Evolutionary conservation across 2,888 invertebrate genomes (phyloP), one percentile per base, ranked within the genome.

Genomic region (Pterostichus madidus): DNA sequence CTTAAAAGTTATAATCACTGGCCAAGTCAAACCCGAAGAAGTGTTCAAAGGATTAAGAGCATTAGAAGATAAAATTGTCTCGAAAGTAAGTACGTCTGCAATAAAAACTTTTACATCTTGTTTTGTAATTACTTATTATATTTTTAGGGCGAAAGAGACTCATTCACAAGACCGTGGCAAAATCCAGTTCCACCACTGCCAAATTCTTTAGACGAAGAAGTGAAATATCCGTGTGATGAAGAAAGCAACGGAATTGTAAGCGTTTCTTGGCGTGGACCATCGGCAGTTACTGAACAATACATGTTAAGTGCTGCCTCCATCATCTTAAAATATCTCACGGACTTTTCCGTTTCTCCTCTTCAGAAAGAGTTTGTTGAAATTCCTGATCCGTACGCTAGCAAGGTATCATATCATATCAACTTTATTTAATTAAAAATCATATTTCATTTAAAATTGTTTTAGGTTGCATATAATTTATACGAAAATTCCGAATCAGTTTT

Each of bases 331-430:
- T 98, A 97, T 89, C 90, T 98, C 81, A 95, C 96, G 10, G 96
- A 97, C 86, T 96, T 96, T n/a, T 94, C 97, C 7, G 95, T 96
- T 13, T 95, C 97, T 84, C 97, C 97, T 10, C 91, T 98, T 78
- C 96, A 96, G 87, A 93, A 94, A 86, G 93, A 94, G 87, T 95
- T 97, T 89, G 95, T 97, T 0, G 97, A 97, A 90, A 92, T 93
- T 77, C 94, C 94, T 71, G 95, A 97, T 87, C 96, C 97, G 0
- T 93, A 93, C 85, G 96, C 96, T 24, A 96, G 96, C 87, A 93
- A 93, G 87, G 96, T 96, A 88, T n/a, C n/a, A n/a, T n/a, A n/a
- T n/a, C n/a, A n/a, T 11, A 8, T 6, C 3, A 0, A 44, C 11
- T 39, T 61, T 52, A n/a, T 6, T 13, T 4, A 44, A 15, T 39